phyloP scores from a whole-genome alignment of 2,113 vertebrate genomes.

The Morone chrysops region DNA sequence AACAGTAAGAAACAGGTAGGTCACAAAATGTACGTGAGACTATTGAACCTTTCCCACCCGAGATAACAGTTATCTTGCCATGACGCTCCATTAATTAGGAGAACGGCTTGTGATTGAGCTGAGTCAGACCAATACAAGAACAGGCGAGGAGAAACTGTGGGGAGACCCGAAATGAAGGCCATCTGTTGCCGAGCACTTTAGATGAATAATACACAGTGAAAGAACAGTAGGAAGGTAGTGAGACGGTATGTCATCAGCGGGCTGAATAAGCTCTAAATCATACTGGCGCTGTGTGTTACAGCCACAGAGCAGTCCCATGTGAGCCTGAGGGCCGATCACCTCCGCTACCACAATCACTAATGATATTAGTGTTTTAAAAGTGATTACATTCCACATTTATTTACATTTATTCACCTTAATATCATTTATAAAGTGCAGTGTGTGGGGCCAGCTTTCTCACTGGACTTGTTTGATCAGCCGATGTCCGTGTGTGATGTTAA shows the following conservation, averaged over 20 bases:
- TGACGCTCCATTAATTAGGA: slow-evolving; percentile 14
- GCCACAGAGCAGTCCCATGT: slow-evolving; percentile 29
- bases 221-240: slow-evolving; percentile 44
- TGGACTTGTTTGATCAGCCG: too few species aligned
- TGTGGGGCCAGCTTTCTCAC: too few species aligned
- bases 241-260: slow-evolving; percentile 48
- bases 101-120: slow-evolving; percentile 24
- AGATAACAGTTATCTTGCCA: slow-evolving; percentile 22
- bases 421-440: not conserved
- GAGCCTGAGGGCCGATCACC: slow-evolving; percentile 36
- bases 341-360: not conserved
- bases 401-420: not conserved
- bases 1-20: not conserved
- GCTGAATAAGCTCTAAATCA: slow-evolving; percentile 54
- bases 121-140: slow-evolving; percentile 36
- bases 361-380: slow-evolving; percentile 13
- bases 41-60: slow-evolving; percentile 25
- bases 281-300: slow-evolving; percentile 52
- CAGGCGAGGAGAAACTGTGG: not conserved
- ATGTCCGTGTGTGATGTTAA: not conserved
- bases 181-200: slow-evolving; percentile 59
- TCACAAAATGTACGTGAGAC: not conserved
- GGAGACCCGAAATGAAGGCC: slow-evolving; percentile 29
- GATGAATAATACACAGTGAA: slow-evolving; percentile 64
- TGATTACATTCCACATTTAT: not conserved